Evolutionary conservation across 2,888 invertebrate species (phyloP).

Genomic region (Saturnia japonica): DNA sequence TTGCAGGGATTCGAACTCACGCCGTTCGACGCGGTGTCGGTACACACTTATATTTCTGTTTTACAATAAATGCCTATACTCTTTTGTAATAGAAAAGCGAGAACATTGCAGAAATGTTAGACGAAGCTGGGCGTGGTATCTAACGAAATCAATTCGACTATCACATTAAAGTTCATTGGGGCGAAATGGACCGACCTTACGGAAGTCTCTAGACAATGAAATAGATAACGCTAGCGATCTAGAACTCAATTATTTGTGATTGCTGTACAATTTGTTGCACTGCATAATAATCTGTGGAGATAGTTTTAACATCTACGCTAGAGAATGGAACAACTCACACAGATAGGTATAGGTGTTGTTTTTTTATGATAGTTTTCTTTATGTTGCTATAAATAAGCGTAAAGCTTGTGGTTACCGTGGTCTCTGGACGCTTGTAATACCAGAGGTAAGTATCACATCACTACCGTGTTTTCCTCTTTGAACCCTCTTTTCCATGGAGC

Average conservation of each 20-base stretch:
- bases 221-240: conserved; percentile 48
- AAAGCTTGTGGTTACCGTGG: too few relatives aligned
- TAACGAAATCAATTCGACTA: conserved; percentile 24
- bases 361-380: too few relatives aligned
- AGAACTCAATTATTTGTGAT: conserved; percentile 51
- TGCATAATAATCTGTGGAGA: conserved; percentile 24
- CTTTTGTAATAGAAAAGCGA: not conserved
- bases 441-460: too few relatives aligned
- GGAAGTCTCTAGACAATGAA: conserved; percentile 43
- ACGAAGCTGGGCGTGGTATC: conserved; percentile 18
- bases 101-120: conserved; percentile 7
- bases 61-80: not conserved
- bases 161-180: conserved; percentile 21
- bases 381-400: too few relatives aligned
- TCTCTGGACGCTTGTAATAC: too few relatives aligned
- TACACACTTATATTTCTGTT: too few relatives aligned
- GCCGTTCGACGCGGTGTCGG: too few relatives aligned
- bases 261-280: conserved; percentile 40
- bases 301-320: not conserved
- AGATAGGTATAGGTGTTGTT: not conserved
- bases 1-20: too few relatives aligned
- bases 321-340: not conserved
- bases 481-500: too few relatives aligned
- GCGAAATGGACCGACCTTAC: conserved; percentile 40
- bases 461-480: too few relatives aligned